Conservation (phyloP, 2,888 invertebrate species). For the Orthosia incerta region DNA sequence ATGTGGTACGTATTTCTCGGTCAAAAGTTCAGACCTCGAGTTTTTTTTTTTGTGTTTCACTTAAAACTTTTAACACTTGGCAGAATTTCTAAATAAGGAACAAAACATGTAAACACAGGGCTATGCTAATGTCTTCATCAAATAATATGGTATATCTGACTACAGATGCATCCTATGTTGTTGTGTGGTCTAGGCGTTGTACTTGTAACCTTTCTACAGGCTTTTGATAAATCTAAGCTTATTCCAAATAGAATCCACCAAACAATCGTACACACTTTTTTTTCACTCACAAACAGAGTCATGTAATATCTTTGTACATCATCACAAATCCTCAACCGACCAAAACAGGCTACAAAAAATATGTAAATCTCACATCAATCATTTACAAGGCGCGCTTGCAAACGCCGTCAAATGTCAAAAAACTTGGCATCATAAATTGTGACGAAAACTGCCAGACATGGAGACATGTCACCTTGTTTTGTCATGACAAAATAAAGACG, state of each 20-base stretch:
- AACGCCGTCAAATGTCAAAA: slow-evolving; percentile 45
- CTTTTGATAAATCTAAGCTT: background rate
- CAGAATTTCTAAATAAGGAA: slow-evolving; percentile 2
- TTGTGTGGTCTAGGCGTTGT: background rate
- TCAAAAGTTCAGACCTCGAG: no score
- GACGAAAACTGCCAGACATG: slow-evolving; percentile 30
- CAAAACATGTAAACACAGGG: background rate
- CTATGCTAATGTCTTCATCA: slow-evolving; percentile 1
- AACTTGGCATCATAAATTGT: slow-evolving; percentile 51
- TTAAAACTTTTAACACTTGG: background rate
- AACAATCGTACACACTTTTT: background rate
- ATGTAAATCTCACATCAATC: slow-evolving; percentile 21
- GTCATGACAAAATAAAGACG: slow-evolving; percentile 52
- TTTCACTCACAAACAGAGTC: background rate
- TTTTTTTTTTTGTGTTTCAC: background rate
- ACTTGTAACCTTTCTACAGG: background rate
- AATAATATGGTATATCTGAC: slow-evolving; percentile 1
- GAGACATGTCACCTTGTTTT: slow-evolving; percentile 38
- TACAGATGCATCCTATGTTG: background rate
- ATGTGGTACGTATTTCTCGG: no score
- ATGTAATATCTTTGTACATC: background rate
- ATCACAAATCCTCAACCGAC: slow-evolving; percentile 14
- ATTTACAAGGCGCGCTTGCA: slow-evolving; percentile 22
- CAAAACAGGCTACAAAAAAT: slow-evolving; percentile 18
- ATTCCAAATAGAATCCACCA: background rate